A percentile compares a stretch with the other conserved stretches of the same genome.
Conservation (phyloP, 2,888 invertebrate species). For the Prosopocoilus inquinatus region DNA sequence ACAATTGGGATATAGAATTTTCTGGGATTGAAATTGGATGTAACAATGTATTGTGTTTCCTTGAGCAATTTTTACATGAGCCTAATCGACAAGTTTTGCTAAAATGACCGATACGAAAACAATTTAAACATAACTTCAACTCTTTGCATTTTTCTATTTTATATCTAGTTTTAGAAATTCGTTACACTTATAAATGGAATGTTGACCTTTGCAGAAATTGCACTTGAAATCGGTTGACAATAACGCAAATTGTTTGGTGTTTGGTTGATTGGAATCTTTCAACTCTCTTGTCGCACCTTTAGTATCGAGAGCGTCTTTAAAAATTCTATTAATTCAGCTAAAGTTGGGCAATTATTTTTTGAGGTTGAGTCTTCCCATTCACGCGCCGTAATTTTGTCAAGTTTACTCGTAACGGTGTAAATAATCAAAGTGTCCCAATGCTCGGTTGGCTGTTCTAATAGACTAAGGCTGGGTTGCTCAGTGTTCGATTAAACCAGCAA, state of each 20-base stretch:
- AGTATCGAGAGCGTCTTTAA: constrained; percentile 5
- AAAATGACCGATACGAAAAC: constrained; percentile 19
- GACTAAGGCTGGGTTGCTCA: too few relatives aligned
- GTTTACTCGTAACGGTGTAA: constrained; percentile 9
- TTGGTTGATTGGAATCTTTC: not conserved
- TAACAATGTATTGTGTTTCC: constrained; percentile 21
- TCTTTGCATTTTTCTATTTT: constrained; percentile 2
- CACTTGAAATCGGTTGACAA: not conserved
- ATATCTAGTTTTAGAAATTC: constrained; percentile 8
- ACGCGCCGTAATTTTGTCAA: constrained; percentile 6
- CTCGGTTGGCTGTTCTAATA: constrained; percentile 4
- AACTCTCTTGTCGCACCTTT: not conserved
- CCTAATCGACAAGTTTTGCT: constrained; percentile 11
- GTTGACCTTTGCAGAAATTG: not conserved
- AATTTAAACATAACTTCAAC: constrained; percentile 13
- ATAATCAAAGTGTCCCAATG: constrained; percentile 15
- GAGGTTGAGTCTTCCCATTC: constrained; percentile 12
- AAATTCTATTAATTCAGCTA: constrained; percentile 7
- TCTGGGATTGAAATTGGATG: constrained; percentile 11
- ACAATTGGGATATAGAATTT: too few relatives aligned
- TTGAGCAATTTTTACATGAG: constrained; percentile 13
- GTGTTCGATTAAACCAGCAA: too few relatives aligned
- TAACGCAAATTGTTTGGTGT: not conserved
- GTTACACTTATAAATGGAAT: constrained; percentile 1
- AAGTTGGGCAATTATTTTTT: constrained; percentile 3